Percentiles rank a stretch among this genome's conserved stretches.
phyloP scores from a whole-genome alignment of 1,140 invertebrate genomes.

The Procambarus clarkii region DNA sequence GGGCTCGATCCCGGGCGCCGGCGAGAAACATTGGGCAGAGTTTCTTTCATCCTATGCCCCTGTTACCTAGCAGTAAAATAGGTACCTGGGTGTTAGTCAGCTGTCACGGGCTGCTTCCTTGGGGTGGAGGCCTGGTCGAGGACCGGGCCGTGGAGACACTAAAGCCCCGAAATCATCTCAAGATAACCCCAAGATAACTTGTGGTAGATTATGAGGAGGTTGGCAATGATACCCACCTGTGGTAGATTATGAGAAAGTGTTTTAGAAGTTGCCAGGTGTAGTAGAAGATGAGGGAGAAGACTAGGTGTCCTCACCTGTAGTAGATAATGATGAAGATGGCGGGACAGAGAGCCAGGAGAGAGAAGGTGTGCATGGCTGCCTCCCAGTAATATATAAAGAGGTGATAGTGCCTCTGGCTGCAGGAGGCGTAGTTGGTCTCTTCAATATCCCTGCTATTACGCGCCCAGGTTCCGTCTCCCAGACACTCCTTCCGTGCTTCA shows the following conservation, averaged over 20 bases:
- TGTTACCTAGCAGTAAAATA: no score
- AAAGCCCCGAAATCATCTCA: no score
- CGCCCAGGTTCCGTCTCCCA: not conserved
- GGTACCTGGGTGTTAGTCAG: no score
- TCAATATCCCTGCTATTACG: not conserved
- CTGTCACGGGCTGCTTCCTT: no score
- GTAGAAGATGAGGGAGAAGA: not conserved
- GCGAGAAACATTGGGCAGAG: no score
- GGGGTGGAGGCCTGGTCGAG: no score
- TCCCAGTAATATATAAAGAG: not conserved
- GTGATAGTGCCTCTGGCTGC: not conserved
- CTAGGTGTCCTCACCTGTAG: not conserved
- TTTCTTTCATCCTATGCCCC: no score
- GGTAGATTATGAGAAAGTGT: not conserved
- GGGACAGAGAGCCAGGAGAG: not conserved
- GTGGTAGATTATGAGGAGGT: not conserved
- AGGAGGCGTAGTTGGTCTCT: not conserved
- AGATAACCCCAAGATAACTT: no score
- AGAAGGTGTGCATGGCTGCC: not conserved
- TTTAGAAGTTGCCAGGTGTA: no score
- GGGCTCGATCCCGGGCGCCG: no score
- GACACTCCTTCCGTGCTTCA: not conserved
- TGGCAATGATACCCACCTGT: no score
- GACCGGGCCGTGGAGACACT: no score
- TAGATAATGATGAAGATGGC: conserved; percentile 2